Evolutionary conservation across 1,140 invertebrate species (phyloP), one percentile per base, ranked within the genome.

Genomic region (Bicyclus anynana): DNA sequence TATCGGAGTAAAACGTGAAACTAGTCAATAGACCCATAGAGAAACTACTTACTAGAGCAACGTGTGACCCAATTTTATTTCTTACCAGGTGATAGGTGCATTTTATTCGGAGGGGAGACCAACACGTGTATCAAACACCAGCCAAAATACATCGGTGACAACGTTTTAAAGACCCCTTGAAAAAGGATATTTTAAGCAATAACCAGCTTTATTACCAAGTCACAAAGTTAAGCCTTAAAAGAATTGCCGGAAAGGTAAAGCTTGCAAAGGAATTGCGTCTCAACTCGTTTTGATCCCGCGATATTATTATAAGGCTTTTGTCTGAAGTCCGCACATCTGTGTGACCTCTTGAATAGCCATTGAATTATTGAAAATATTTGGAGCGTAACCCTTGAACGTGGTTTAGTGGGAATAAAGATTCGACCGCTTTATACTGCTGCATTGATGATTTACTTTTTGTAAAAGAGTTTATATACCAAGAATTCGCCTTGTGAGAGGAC

Each of bases 1-100:
- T 53, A 59, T 52, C 23, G 0, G 29, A 59, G 27, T 56, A 38
- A 27, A 26, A 48, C 40, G 7, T 5, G 14, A 49, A 21, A 44
- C 40, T 20, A 44, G 37, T 54, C 52, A 46, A 50, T 54, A 50
- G 48, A 21, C 17, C 50, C 33, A 60, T 55, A 63, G 65, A 79
- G 71, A 74, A 76, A 72, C 64, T 68, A 69, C 62, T 76, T 68
- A 69, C 62, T 76, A 65, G 66, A 69, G 66, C 72, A 79, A 86
- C 67, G 80, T 82, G 79, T 84, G 80, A 85, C 82, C 82, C 82
- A 85, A 82, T 84, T 85, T 73, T 72, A 74, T 68, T 73, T 59
- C 61, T 59, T 40, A 62, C 80, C 79, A 82, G 82, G 77, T 84
- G 80, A 80, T 81, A 79, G 72, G 67, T 84, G 79, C 82, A 85